Percentiles rank a stretch among this genome's conserved stretches.
Conservation (phyloP, 2,113 vertebrate genomes). For the Tragelaphus buxtoni region DNA sequence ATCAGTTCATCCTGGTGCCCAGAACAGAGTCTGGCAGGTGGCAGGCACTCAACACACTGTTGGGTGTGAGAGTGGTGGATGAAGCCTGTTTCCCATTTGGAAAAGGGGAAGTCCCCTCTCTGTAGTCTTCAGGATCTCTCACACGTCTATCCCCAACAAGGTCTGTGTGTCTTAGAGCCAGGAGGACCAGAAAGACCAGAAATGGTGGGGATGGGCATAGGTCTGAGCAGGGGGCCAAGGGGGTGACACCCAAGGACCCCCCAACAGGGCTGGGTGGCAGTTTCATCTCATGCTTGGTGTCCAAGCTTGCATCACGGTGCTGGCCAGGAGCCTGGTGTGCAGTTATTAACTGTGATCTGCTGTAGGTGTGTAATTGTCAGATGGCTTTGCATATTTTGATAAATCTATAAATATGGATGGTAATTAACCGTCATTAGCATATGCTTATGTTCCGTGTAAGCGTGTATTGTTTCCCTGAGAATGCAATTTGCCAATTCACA, state of each 20-base stretch:
- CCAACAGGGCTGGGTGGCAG: not conserved
- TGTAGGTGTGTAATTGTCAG: not conserved
- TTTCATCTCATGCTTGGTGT: no score
- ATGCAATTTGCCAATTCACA: not conserved
- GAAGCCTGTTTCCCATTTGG: not conserved
- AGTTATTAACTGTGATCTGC: no score
- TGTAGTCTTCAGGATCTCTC: not conserved
- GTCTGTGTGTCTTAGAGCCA: not conserved
- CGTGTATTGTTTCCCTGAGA: not conserved
- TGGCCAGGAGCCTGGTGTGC: not conserved
- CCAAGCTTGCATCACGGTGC: rapidly evolving
- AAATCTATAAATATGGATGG: not conserved
- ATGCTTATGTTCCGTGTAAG: not conserved
- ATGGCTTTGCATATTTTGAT: not conserved
- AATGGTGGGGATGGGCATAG: rapidly evolving
- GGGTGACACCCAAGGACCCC: not conserved
- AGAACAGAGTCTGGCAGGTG: not conserved
- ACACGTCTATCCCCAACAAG: rapidly evolving
- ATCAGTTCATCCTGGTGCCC: not conserved
- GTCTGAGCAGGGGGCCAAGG: rapidly evolving
- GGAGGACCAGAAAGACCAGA: not conserved
- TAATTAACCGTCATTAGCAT: not conserved
- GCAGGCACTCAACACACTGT: not conserved
- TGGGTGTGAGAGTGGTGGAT: not conserved
- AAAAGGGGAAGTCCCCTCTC: not conserved